Base-by-base conservation (phyloP, 2,113 vertebrate species). In the Scomber japonicus region DNA sequence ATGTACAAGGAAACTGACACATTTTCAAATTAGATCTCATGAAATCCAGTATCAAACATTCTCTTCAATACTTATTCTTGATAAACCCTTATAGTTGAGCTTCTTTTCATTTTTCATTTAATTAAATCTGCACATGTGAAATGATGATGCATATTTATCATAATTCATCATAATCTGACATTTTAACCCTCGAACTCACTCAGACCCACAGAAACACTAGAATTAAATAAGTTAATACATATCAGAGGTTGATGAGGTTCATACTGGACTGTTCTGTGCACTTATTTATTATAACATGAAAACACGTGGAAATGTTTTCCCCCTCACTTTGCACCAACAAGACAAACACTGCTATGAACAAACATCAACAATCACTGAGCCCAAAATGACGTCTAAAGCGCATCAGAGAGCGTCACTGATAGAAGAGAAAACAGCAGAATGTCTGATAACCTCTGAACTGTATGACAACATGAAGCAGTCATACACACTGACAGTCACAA, bases 271-370 rank as follows among this genome's bases (percentile, higher is more conserved):
- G 50, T 13, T 27, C 45, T 24, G 17, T 69, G 12, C 44, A 31
- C 16, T 54, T 16, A 21, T 21, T 13, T 40, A 12, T 75, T 40
- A 12, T 75, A 46, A 64, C 31, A 30, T n/a, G 10, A 44, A 68
- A 72, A 70, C 75, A 77, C 5, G 12, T 68, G 68, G 35, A 59
- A 49, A 40, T 71, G 66, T 66, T 84, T 82, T 70, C 19, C 21
- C 15, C 21, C 30, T 62, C 15, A 63, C n/a, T 40, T 63, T 50
- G 19, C 63, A 65, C 40, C 31, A 54, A 53, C 45, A 60, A 64
- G 51, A 45, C 48, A 75, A 80, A 82, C 77, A 78, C 51, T 73
- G 65, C 78, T 61, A 46, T 57, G 48, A 61, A 4, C 3, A 27
- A 16, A 12, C 12, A 62, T 59, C 40, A 45, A 53, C 56, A 49